A percentile compares a stretch with the other conserved stretches of the same genome.
Conservation (phyloP, 2,113 vertebrate genomes). For the Nycticebus coucang region DNA sequence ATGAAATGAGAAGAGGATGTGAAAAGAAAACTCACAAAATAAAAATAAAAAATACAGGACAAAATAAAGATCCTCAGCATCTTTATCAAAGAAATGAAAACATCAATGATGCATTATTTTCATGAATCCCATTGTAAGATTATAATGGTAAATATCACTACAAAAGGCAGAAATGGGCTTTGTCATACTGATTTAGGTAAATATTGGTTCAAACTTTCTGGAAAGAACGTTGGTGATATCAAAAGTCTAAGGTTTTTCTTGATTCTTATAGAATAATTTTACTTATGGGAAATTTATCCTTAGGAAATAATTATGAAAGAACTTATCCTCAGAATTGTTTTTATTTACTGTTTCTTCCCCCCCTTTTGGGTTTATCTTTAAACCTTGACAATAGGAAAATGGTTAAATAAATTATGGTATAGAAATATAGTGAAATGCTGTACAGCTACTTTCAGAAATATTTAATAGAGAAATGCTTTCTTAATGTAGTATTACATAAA, state of each 20-base stretch:
- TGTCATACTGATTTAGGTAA: neutral
- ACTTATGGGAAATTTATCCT: neutral
- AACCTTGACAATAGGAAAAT: neutral
- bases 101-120: neutral
- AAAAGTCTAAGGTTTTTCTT: neutral
- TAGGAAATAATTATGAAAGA: neutral
- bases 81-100: neutral
- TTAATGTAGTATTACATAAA: neutral
- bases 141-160: neutral
- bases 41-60: neutral
- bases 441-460: neutral
- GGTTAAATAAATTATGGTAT: slow-evolving; percentile 10
- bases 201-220: neutral
- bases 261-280: neutral
- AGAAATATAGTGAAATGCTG: neutral
- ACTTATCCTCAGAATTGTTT: neutral
- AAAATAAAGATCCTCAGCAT: neutral
- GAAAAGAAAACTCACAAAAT: neutral
- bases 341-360: neutral
- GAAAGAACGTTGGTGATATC: neutral
- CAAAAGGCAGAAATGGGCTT: neutral
- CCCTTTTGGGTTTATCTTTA: neutral
- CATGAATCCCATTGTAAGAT: neutral
- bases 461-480: neutral
- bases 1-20: neutral